These are phyloP conservation scores for Nomia melanderi DNA, from an alignment of 1,140 invertebrate species.

Conservation along the genomic window DNA sequence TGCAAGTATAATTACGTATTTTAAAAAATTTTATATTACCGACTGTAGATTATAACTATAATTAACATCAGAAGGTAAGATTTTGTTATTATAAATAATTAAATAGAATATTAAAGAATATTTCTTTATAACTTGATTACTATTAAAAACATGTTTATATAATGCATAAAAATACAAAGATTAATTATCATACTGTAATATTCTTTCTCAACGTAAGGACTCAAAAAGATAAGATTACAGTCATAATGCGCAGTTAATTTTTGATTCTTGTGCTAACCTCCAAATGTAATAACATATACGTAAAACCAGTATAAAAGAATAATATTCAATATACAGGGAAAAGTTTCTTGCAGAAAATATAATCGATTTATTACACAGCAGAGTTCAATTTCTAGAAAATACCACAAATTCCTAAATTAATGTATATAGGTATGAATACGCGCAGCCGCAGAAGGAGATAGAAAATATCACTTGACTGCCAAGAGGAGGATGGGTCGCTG, in stretches of 20 bases:
- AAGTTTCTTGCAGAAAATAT: no score
- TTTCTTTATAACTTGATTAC: no score
- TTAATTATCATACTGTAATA: background rate
- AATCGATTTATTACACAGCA: background rate
- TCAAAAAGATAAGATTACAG: background rate
- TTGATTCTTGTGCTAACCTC: background rate
- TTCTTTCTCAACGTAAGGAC: background rate
- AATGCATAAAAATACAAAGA: background rate
- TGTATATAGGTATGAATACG: background rate
- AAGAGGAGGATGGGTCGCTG: constrained; percentile 23
- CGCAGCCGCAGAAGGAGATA: constrained; percentile 32
- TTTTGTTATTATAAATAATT: background rate
- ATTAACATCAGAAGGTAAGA: background rate
- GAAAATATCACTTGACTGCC: background rate
- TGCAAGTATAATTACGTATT: background rate
- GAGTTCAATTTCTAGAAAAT: constrained; percentile 21
- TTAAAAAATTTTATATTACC: background rate
- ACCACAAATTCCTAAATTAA: background rate
- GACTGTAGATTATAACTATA: background rate
- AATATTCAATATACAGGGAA: background rate
- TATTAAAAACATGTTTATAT: background rate
- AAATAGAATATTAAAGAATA: background rate
- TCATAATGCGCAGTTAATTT: background rate
- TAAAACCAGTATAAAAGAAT: background rate
- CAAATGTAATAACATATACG: background rate